phyloP scores from a whole-genome alignment of 2,888 invertebrate genomes.

The Scaptomyza cyrtandrae region DNA sequence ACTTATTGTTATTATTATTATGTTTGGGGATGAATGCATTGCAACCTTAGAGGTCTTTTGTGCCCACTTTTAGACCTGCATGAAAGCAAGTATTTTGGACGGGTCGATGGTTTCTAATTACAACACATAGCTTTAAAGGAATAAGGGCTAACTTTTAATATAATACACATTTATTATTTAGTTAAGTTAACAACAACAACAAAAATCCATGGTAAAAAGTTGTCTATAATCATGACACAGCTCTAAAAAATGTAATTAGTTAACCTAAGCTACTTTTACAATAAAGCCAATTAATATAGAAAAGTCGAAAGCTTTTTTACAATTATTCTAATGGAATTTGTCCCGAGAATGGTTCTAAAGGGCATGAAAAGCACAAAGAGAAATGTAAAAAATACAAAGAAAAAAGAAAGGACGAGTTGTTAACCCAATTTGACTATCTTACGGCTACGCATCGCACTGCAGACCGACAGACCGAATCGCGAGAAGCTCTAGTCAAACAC shows the following conservation, averaged over 20 bases:
- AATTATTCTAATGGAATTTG: conserved; percentile 55
- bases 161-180: too few species aligned
- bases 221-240: neutral
- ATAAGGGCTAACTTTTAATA: too few species aligned
- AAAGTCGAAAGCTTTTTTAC: conserved; percentile 30
- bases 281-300: conserved; percentile 34
- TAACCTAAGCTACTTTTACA: neutral
- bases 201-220: neutral
- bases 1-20: too few species aligned
- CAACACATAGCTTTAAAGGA: too few species aligned
- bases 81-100: too few species aligned
- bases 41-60: too few species aligned
- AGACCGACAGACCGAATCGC: conserved; percentile 5
- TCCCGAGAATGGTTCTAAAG: conserved; percentile 26
- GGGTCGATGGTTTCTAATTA: too few species aligned
- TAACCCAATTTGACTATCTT: conserved; percentile 65
- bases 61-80: too few species aligned
- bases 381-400: conserved; percentile 4
- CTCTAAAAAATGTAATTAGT: neutral
- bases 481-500: conserved; percentile 14
- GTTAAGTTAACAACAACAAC: too few species aligned
- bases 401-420: conserved; percentile 46
- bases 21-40: too few species aligned
- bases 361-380: conserved; percentile 35
- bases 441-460: conserved; percentile 44